A percentile compares a stretch with the other conserved stretches of the same genome.
phyloP scores from a whole-genome alignment of 2,797 vertebrate genomes.

The Linurgus olivaceus region DNA sequence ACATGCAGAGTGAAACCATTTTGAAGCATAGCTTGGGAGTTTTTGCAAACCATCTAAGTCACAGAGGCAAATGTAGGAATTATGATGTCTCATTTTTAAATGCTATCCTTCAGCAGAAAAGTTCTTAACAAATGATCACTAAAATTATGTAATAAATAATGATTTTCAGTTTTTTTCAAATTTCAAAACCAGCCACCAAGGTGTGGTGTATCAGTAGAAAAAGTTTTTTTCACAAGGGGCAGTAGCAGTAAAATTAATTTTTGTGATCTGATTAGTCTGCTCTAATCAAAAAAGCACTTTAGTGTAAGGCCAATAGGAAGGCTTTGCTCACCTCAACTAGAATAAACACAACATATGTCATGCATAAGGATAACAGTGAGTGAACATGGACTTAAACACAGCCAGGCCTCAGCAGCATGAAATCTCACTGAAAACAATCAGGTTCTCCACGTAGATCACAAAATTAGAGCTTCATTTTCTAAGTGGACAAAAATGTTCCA shows the following conservation, averaged over 20 bases:
- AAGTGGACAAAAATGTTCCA: not conserved
- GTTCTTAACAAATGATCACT: not conserved
- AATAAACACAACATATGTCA: not conserved
- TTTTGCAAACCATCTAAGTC: not conserved
- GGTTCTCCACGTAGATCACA: not conserved
- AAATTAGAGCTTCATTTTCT: not conserved
- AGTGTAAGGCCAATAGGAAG: not conserved
- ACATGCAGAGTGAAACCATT: not conserved
- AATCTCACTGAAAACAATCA: not conserved
- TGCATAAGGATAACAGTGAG: not conserved
- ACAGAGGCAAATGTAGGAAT: not conserved
- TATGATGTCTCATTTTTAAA: not conserved
- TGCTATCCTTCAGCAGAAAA: not conserved
- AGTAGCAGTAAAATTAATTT: not conserved
- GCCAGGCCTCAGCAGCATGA: not conserved
- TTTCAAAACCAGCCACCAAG: not conserved
- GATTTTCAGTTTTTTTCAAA: not conserved
- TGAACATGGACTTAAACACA: not conserved
- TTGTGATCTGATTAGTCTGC: not conserved
- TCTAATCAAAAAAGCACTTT: not conserved
- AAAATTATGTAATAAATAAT: not conserved
- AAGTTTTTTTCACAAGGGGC: not conserved
- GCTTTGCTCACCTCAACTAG: not conserved
- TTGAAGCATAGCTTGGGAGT: not conserved
- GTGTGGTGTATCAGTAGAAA: not conserved